Percentiles rank a stretch among this genome's conserved stretches.
phyloP scores from a whole-genome alignment of 2,113 vertebrate genomes.

The Callorhinus ursinus region DNA sequence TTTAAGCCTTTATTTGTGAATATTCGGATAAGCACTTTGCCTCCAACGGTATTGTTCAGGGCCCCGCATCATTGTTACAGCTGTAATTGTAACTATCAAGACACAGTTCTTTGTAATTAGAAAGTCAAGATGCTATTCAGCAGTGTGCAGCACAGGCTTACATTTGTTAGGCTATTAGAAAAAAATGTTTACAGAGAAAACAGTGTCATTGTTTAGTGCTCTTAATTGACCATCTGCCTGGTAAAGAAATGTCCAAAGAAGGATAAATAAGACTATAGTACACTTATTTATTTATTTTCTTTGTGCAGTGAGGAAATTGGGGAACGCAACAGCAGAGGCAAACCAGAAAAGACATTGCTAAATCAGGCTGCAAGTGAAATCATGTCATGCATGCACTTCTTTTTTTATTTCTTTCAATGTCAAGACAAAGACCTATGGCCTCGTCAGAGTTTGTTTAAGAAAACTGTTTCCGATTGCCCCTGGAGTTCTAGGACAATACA shows the following conservation, averaged over 20 bases:
- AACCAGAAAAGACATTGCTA: conserved; percentile 85
- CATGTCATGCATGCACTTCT: conserved; percentile 81
- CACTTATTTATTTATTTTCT: conserved; percentile 90
- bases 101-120: conserved; percentile 92
- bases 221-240: conserved; percentile 93
- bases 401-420: conserved; percentile 81
- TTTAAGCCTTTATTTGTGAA: conserved; percentile 89
- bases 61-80: conserved; percentile 88
- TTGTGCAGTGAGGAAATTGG: conserved; percentile 87
- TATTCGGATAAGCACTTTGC: conserved; percentile 90
- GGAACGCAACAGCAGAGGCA: conserved; percentile 82
- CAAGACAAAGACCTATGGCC: conserved; percentile 77
- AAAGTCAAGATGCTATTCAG: conserved; percentile 92
- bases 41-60: conserved; percentile 88
- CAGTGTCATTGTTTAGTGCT: conserved; percentile 92
- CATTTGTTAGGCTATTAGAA: conserved; percentile 92
- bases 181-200: conserved; percentile 92
- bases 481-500: background rate
- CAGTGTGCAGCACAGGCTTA: conserved; percentile 89
- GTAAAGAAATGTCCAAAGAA: conserved; percentile 91
- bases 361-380: conserved; percentile 85
- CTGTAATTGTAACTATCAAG: conserved; percentile 93
- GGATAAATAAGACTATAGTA: conserved; percentile 88
- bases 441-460: conserved; percentile 78
- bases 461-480: background rate